These are phyloP conservation scores for Pocillopora verrucosa DNA, from an alignment of 64 coral and sea anemone species.

Conservation along the genomic window DNA sequence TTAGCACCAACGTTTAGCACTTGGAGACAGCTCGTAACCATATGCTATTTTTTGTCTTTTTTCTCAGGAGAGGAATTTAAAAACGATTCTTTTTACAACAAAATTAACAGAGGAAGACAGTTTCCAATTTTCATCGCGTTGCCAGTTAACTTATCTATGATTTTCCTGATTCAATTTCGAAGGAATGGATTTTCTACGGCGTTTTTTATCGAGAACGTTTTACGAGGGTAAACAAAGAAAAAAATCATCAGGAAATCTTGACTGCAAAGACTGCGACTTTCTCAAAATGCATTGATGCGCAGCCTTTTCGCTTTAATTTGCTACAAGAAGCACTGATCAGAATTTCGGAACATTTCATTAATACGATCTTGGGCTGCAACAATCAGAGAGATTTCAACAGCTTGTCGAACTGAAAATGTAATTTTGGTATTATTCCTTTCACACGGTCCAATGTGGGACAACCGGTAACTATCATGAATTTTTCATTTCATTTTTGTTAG, in stretches of 20 bases:
- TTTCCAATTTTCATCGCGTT: no score
- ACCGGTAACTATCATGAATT: neutral
- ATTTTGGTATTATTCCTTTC: neutral
- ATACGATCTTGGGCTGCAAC: no score
- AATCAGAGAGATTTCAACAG: neutral
- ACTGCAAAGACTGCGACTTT: neutral
- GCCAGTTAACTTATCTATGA: no score
- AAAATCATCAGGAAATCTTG: neutral
- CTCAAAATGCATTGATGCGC: neutral
- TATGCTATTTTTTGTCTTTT: no score
- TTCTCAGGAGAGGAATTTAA: no score
- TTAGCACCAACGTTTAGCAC: no score
- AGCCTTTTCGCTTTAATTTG: neutral
- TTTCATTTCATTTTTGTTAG: neutral
- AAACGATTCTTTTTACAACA: no score
- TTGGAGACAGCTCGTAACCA: no score
- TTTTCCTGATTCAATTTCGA: neutral
- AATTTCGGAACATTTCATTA: no score
- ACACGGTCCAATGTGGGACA: neutral
- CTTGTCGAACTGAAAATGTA: neutral
- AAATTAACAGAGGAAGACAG: no score
- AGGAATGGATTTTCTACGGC: neutral
- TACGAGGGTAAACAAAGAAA: neutral
- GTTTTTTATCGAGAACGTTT: neutral
- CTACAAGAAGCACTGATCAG: neutral